Base-by-base conservation (phyloP, 1,140 invertebrate species). In the Brachystomella parvula region DNA sequence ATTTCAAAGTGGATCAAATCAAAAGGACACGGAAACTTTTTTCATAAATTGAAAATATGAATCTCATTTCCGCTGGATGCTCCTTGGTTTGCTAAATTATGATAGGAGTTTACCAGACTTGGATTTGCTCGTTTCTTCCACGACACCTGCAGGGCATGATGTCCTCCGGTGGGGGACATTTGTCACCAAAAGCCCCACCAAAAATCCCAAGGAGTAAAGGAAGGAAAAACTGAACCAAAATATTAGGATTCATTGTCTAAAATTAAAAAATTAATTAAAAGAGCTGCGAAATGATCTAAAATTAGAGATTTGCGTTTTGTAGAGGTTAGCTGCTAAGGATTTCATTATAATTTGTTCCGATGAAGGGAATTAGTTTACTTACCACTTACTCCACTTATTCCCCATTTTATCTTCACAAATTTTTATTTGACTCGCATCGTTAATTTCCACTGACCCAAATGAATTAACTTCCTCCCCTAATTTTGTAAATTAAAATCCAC, bases 121-220 rank as follows among this genome's bases (percentile, higher is more conserved):
- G 85, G 69, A 84, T 77, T 74, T 87, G 85, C 74, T 84, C 82
- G 64, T 82, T 80, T 29, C 83, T 78, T 35, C 82, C 82, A 15
- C 84, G 82, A 74, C 86, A 87, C 71, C 85, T 81, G 74, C 86
- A 87, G 2, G 86, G 86, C 49, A 85, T 75, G 57, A 87, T 87
- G 31, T 80, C 79, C 60, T 86, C 84, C 64, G 85, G 81, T 2
- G 79, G 76, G 2, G 85, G 85, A 74, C 86, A 87, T 72, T 66
- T 68, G 47, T 73, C 74, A 77, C 77, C 75, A 76, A 63, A 32
- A 66, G 63, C 67, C 24, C 12, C 12, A 19, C 12, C 21, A 12
- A 53, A 12, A 24, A 53, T 15, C 9, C n/a, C n/a, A n/a, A n/a
- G 39, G 39, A 44, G 39, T n/a, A 9, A 44, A 24, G 49, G 6